Percentiles rank a stretch among this genome's conserved stretches.
These are phyloP conservation scores for Mustela lutreola DNA, from an alignment of 2,113 vertebrate genomes.

Conservation along the genomic window DNA sequence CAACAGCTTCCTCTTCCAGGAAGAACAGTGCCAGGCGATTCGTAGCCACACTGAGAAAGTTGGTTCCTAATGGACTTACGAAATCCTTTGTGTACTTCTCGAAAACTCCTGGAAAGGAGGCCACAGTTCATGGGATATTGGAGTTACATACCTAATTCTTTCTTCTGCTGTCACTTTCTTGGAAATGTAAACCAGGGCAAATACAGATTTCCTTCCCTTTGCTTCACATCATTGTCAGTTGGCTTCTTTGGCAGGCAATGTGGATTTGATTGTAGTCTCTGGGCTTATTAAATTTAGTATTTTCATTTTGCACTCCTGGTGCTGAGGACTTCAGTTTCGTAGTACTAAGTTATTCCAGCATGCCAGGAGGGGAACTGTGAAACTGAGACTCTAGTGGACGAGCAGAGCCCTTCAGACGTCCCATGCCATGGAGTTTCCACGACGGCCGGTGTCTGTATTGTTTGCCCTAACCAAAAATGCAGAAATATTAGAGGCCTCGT, in stretches of 20 bases:
- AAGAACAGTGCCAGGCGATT: background rate
- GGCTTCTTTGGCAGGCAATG: constrained; percentile 48
- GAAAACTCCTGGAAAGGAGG: constrained; percentile 24
- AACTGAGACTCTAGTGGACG: constrained; percentile 55
- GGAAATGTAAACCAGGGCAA: constrained; percentile 64
- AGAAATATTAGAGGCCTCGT: constrained; percentile 84
- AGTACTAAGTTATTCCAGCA: constrained; percentile 52
- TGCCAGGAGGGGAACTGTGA: constrained; percentile 56
- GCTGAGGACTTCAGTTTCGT: background rate
- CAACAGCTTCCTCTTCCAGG: constrained; percentile 83
- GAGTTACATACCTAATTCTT: background rate
- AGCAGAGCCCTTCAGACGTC: constrained; percentile 52
- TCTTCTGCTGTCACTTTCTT: constrained; percentile 63
- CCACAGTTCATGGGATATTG: background rate
- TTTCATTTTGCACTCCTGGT: constrained; percentile 71
- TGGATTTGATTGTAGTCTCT: constrained; percentile 80
- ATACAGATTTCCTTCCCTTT: constrained; percentile 50
- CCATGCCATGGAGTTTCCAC: constrained; percentile 61
- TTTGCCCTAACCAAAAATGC: constrained; percentile 81
- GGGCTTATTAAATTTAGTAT: constrained; percentile 81
- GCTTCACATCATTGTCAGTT: constrained; percentile 58
- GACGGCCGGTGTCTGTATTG: constrained; percentile 80
- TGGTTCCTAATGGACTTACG: background rate
- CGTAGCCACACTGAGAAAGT: constrained; percentile 43
- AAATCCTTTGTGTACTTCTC: constrained; percentile 19